phyloP scores from a whole-genome alignment of 2,113 vertebrate genomes.

The Neogale vison region DNA sequence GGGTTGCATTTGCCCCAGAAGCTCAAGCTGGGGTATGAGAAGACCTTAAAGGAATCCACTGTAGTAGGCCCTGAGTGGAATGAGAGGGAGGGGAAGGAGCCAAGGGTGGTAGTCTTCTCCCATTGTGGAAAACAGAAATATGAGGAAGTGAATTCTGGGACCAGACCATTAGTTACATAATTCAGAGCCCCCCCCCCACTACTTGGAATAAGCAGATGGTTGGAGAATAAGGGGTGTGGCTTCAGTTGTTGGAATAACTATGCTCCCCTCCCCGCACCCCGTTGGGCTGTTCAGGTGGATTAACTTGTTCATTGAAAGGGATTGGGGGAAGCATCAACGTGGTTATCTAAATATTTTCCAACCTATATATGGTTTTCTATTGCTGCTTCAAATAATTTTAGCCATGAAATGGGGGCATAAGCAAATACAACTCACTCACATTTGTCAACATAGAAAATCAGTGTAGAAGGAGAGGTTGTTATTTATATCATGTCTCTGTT shows the following conservation, averaged over 20 bases:
- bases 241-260: slow-evolving; percentile 23
- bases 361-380: not conserved
- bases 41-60: not conserved
- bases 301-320: not conserved
- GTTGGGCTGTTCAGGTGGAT: not conserved
- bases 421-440: not conserved
- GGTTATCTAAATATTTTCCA: not conserved
- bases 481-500: not conserved
- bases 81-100: accelerated
- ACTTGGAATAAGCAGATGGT: slow-evolving; percentile 61
- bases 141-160: not conserved
- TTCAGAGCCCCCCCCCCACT: not conserved
- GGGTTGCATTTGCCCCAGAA: not conserved
- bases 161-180: not conserved
- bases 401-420: not conserved
- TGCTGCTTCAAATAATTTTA: not conserved
- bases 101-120: not conserved
- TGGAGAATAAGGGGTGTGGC: slow-evolving; percentile 1
- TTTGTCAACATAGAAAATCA: not conserved
- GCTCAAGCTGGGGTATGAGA: not conserved
- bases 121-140: not conserved
- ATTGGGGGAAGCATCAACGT: not conserved
- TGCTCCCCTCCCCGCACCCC: not conserved
- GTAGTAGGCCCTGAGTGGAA: accelerated
- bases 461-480: not conserved